These are phyloP conservation scores for Sebastes fasciatus DNA, from an alignment of 2,113 vertebrate genomes.

Conservation along the genomic window DNA sequence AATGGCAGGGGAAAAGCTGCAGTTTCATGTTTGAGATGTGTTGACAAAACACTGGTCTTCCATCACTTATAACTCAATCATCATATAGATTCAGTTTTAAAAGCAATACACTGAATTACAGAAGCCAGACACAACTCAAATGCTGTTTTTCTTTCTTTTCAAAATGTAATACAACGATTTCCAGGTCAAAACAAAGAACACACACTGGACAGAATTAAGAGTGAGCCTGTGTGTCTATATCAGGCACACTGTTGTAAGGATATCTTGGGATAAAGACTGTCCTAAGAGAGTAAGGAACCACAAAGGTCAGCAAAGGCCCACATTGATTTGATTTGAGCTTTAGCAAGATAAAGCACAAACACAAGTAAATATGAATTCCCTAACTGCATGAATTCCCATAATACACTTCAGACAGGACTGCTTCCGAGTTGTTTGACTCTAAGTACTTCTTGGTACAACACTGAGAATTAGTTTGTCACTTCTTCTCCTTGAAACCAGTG, in stretches of 20 bases:
- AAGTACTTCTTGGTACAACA: background rate
- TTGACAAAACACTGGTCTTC: background rate
- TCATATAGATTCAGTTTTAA: background rate
- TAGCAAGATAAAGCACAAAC: background rate
- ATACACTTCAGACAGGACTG: background rate
- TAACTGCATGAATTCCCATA: background rate
- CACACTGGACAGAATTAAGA: background rate
- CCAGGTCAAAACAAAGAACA: background rate
- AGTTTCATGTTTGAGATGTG: background rate
- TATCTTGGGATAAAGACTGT: background rate
- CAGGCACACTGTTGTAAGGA: background rate
- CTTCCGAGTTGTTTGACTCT: background rate
- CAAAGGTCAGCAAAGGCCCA: background rate
- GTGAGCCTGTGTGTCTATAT: background rate
- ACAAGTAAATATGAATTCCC: conserved; percentile 1
- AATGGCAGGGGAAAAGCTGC: too few species aligned
- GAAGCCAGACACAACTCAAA: background rate
- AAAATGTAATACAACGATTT: background rate
- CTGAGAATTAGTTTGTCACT: conserved; percentile 45
- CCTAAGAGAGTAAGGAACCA: background rate
- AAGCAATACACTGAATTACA: background rate
- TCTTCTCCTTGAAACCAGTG: conserved; percentile 44
- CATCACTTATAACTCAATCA: background rate
- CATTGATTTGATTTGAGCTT: background rate
- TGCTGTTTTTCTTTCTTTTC: too few species aligned